These are phyloP conservation scores for Oceanodroma leucorhoa DNA, from an alignment of 2,797 vertebrate species.

Conservation along the genomic window DNA sequence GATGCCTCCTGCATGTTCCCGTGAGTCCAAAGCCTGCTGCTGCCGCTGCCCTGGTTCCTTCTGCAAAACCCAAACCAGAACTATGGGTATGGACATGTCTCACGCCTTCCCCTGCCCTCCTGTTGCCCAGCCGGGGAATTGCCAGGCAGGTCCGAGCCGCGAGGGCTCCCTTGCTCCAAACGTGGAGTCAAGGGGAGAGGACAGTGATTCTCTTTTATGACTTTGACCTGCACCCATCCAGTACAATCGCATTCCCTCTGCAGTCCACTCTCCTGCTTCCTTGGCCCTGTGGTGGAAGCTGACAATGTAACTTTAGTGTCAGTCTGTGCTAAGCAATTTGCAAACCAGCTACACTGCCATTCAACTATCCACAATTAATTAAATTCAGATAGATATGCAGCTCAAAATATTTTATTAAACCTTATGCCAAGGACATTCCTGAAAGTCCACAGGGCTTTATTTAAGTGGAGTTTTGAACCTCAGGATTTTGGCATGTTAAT, in stretches of 20 bases:
- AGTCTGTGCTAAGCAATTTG: constrained; percentile 52
- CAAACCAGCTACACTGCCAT: constrained; percentile 32
- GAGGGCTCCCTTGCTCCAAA: neutral
- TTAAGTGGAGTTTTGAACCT: constrained; percentile 72
- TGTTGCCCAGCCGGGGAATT: rapidly evolving
- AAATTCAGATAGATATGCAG: constrained; percentile 70
- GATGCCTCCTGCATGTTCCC: neutral
- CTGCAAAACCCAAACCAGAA: neutral
- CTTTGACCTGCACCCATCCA: neutral
- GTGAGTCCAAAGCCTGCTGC: neutral
- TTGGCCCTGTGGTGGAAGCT: constrained; percentile 6
- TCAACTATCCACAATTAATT: constrained; percentile 73
- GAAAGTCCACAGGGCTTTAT: constrained; percentile 68
- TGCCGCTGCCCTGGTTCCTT: neutral
- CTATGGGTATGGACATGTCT: rapidly evolving
- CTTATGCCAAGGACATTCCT: constrained; percentile 74
- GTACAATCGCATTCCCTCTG: neutral
- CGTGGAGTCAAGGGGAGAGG: neutral
- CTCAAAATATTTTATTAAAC: constrained; percentile 59
- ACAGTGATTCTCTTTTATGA: neutral
- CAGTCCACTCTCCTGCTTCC: neutral
- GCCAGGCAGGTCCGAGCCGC: neutral
- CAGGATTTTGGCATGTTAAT: constrained; percentile 72
- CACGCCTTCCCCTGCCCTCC: neutral
- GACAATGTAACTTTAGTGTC: constrained; percentile 37